phyloP scores from a whole-genome alignment of 2,888 invertebrate genomes.

The Andrena praecox region DNA sequence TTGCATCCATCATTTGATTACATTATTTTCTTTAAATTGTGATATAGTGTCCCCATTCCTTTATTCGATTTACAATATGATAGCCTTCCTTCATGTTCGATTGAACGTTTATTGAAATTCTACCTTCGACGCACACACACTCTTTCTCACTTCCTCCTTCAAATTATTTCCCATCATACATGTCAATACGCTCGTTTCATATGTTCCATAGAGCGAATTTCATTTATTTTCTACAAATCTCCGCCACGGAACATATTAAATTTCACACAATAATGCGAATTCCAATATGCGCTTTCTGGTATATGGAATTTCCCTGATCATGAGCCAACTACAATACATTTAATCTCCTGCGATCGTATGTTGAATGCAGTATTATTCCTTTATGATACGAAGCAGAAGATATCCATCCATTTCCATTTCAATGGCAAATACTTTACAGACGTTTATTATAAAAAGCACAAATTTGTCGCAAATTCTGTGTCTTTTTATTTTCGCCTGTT shows the following conservation, averaged over 20 bases:
- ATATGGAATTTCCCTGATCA: conserved; percentile 37
- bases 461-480: neutral
- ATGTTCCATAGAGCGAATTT: neutral
- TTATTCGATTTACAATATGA: too few species aligned
- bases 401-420: neutral
- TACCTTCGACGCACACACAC: neutral
- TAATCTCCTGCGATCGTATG: conserved; percentile 24
- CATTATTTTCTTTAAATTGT: too few species aligned
- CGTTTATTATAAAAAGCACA: neutral
- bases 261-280: conserved; percentile 28
- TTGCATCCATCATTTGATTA: too few species aligned
- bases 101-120: too few species aligned
- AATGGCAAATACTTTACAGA: conserved; percentile 4
- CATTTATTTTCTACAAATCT: conserved; percentile 40
- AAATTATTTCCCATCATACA: conserved; percentile 9
- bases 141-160: neutral
- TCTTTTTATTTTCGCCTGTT: too few species aligned
- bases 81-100: too few species aligned
- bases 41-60: too few species aligned
- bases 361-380: conserved; percentile 21
- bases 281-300: conserved; percentile 30
- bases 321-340: conserved; percentile 38
- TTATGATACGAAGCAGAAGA: neutral
- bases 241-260: conserved; percentile 29
- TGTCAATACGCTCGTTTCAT: neutral